Base-by-base conservation (phyloP, 2,888 invertebrate species). In the Drosophila neutralis region DNA sequence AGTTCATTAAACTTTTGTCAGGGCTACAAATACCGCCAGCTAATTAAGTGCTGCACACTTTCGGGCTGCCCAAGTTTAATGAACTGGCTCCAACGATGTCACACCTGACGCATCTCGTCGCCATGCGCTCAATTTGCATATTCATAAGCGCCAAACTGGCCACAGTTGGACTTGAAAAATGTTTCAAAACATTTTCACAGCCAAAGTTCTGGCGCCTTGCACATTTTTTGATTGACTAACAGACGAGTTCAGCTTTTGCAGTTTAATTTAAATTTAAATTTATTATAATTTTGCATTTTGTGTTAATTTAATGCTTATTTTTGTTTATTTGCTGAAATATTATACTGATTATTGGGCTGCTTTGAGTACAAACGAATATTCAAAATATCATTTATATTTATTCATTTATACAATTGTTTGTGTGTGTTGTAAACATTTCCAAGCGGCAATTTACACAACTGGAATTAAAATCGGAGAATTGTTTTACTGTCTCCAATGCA, bases 1-100 rank as follows among this genome's bases (percentile, higher is more conserved):
- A 83, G 82, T 82, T 83, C 82, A 83, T 82, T 82, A 82, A 83
- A 78, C 83, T 80, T 78, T 54, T 62, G 42, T 52, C 56, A 48
- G 49, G 38, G 35, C 66, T 33, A 56, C 35, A 49, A 33, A 53
- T 53, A 73, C 56, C 68, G 73, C 60, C 42, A 53, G 60, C 80
- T 89, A 85, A 85, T 85, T 89, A 89, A 84, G 75, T 78, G 85
- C 56, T 74, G 77, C 85, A 76, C 27, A 82, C 65, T 79, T 74
- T 79, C 45, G 62, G 62, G 31, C 58, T 35, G 68, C 24, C 64
- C 31, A 54, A 75, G 75, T 76, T 86, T 89, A 87, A 82, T 89
- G 70, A 85, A 89, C 87, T 49, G 56, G 15, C 35, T 40, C 18
- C 49, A 21, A 4, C 27, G 68, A 69, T 66, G 72, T 82, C 73